phyloP scores from a whole-genome alignment of 2,888 invertebrate species.

The Drosophila hamatofila region DNA sequence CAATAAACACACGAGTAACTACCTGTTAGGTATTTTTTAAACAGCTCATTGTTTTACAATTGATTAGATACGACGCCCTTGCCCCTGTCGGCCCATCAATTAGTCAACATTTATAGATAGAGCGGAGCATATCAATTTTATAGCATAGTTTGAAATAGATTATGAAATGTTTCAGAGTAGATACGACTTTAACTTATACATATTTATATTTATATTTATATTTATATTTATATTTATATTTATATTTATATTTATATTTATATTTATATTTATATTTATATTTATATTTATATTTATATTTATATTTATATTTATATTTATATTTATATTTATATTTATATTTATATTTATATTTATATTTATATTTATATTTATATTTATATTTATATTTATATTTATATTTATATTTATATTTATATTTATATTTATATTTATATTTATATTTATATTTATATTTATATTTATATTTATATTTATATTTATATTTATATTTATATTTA shows the following conservation, averaged over 20 bases:
- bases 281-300: background rate
- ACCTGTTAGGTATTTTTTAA: conserved; percentile 46
- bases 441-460: background rate
- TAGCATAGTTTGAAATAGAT: background rate
- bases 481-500: background rate
- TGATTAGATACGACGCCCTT: conserved; percentile 65
- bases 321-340: background rate
- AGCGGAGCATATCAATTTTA: conserved; percentile 16
- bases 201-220: background rate
- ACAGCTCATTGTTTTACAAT: conserved; percentile 32
- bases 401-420: background rate
- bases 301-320: background rate
- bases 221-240: background rate
- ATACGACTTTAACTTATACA: background rate
- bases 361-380: background rate
- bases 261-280: background rate
- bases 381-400: conserved; percentile 1
- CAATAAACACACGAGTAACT: conserved; percentile 44
- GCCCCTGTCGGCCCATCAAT: conserved; percentile 41
- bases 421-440: background rate
- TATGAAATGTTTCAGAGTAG: background rate
- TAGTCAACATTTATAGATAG: conserved; percentile 40
- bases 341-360: background rate
- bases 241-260: background rate
- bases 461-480: background rate